A percentile compares a stretch with the other conserved stretches of the same genome.
These are phyloP conservation scores for Ligdia adustata DNA, from an alignment of 2,888 invertebrate genomes.

Conservation along the genomic window DNA sequence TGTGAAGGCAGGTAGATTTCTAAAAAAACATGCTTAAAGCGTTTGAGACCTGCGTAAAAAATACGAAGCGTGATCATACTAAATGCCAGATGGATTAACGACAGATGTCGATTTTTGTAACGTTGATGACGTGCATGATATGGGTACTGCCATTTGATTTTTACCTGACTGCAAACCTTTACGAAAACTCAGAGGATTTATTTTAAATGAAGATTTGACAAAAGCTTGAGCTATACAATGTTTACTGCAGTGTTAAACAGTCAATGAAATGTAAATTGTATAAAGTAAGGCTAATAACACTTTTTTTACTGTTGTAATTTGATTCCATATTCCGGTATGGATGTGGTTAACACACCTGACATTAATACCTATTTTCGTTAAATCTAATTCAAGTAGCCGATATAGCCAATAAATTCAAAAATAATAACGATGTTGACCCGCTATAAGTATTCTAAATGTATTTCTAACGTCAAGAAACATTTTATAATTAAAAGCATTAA, in stretches of 20 bases:
- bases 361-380: conserved; percentile 54
- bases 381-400: conserved; percentile 49
- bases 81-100: conserved; percentile 67
- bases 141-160: conserved; percentile 53
- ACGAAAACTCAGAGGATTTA: too few relatives aligned
- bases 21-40: conserved; percentile 61
- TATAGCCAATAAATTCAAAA: conserved; percentile 24
- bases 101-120: conserved; percentile 69
- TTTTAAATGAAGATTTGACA: too few relatives aligned
- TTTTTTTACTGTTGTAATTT: too few relatives aligned
- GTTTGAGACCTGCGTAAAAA: conserved; percentile 61
- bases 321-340: conserved; percentile 37
- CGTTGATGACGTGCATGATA: conserved; percentile 57
- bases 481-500: conserved; percentile 28
- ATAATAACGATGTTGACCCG: conserved; percentile 23
- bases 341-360: conserved; percentile 46
- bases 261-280: too few relatives aligned
- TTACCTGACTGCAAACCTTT: conserved; percentile 49
- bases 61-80: conserved; percentile 68
- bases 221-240: too few relatives aligned
- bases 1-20: conserved; percentile 75
- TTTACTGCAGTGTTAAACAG: too few relatives aligned
- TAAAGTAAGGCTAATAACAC: too few relatives aligned
- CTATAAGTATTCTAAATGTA: conserved; percentile 20
- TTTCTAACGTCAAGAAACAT: conserved; percentile 30